Evolutionary conservation across 2,888 invertebrate species (phyloP), one percentile per base, ranked within the genome.

Genomic region (Ectemnius cavifrons): DNA sequence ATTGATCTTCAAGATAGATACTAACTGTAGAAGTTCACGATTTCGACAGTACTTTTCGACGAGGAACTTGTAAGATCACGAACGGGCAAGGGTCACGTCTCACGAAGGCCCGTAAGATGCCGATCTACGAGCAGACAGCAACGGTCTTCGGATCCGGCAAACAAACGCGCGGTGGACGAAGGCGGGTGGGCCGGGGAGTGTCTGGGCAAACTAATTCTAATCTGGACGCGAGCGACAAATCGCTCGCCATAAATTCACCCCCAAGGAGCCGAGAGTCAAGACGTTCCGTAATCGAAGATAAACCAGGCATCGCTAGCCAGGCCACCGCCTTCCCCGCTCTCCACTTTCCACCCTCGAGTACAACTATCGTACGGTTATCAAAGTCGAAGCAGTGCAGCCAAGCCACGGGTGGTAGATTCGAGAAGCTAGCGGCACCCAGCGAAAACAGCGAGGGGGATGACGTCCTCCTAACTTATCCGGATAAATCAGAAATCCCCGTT

Each of bases 231-330:
- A 88, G 86, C 89, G 88, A 91, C 90, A 90, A 91, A 91, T 91
- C 89, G 90, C 86, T 85, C 81, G 84, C 90, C 87, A 90, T 90
- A 90, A 90, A 91, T 91, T 85, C 80, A 84, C 79, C 83, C 81
- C 87, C 87, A 84, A 87, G 89, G 86, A 89, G 87, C 87, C 86
- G 71, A 87, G 84, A 85, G 86, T 87, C 87, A 85, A 87, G 89
- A 89, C 89, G 82, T 85, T 88, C 82, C 86, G 88, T 88, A 91
- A 90, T 90, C 90, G 90, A 90, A 90, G 90, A 90, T 89, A 90
- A 90, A 89, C 90, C 37, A 37, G 37, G 37, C 37, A 37, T 11
- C 37, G 37, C 8, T 86, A 16, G 71, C 73, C 23, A 23, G 23
- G 23, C 23, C 3, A 2, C 23, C 73, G 66, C 59, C 23, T 4